Conservation (phyloP, 2,113 vertebrate genomes). For the Paradoxurus hermaphroditus region DNA sequence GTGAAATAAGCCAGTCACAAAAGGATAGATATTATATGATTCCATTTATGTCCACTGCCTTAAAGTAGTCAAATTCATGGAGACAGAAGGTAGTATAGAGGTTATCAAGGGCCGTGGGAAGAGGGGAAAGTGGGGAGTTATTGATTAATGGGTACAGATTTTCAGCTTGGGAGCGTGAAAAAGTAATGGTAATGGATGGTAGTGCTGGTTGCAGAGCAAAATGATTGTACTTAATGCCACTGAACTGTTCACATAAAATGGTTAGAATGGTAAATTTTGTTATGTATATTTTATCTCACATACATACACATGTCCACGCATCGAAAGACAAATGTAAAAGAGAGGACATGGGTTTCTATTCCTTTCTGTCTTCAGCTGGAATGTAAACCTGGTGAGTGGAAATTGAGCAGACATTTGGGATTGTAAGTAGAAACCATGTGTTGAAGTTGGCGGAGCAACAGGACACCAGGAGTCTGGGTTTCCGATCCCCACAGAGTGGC, state of each 20-base stretch:
- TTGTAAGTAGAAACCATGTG: background rate
- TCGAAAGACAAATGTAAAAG: background rate
- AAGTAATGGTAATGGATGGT: background rate
- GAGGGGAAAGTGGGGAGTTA: background rate
- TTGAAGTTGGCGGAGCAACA: background rate
- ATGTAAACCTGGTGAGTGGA: background rate
- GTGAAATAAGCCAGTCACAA: background rate
- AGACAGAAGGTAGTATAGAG: background rate
- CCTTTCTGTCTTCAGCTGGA: background rate
- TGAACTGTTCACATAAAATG: too few species aligned
- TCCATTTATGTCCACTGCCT: background rate
- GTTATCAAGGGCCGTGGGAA: background rate
- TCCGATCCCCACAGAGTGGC: background rate
- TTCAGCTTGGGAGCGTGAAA: background rate
- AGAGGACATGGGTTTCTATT: background rate
- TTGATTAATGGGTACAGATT: background rate
- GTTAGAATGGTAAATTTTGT: background rate
- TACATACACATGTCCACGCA: rapidly evolving
- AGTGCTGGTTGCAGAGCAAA: too few species aligned
- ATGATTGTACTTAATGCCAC: background rate
- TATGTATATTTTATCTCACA: background rate
- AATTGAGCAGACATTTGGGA: background rate
- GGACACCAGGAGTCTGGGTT: background rate
- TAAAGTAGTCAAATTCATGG: background rate
- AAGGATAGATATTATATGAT: background rate